phyloP scores from a whole-genome alignment of 2,113 vertebrate genomes.

The Circaetus gallicus region DNA sequence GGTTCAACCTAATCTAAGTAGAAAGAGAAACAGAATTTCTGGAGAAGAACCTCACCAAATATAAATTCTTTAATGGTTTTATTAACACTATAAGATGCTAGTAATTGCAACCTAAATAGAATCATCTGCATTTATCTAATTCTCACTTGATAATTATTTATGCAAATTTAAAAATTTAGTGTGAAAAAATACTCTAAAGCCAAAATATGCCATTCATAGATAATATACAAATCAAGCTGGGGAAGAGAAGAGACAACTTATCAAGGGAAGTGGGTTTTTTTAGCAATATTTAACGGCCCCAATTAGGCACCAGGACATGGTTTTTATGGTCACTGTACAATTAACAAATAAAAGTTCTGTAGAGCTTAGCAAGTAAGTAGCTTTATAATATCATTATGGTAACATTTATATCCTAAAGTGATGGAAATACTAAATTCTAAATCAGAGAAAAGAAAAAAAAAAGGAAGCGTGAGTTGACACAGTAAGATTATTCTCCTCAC shows the following conservation, averaged over 20 bases:
- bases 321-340: not conserved
- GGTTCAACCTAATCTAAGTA: not conserved
- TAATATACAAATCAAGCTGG: not conserved
- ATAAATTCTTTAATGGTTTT: not conserved
- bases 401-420: not conserved
- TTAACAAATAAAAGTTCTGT: not conserved
- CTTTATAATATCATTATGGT: not conserved
- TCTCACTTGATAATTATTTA: not conserved
- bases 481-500: not conserved
- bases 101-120: not conserved
- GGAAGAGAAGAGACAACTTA: not conserved
- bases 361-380: not conserved
- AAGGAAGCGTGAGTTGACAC: not conserved
- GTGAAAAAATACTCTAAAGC: not conserved
- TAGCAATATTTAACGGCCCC: not conserved
- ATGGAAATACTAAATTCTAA: not conserved
- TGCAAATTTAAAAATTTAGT: not conserved
- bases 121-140: not conserved
- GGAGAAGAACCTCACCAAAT: not conserved
- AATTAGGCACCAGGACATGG: not conserved
- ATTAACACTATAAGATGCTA: not conserved
- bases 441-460: not conserved
- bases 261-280: fast-evolving
- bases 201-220: not conserved
- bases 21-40: not conserved